Conservation (phyloP, 2,113 vertebrate species). For the Dipodomys merriami region DNA sequence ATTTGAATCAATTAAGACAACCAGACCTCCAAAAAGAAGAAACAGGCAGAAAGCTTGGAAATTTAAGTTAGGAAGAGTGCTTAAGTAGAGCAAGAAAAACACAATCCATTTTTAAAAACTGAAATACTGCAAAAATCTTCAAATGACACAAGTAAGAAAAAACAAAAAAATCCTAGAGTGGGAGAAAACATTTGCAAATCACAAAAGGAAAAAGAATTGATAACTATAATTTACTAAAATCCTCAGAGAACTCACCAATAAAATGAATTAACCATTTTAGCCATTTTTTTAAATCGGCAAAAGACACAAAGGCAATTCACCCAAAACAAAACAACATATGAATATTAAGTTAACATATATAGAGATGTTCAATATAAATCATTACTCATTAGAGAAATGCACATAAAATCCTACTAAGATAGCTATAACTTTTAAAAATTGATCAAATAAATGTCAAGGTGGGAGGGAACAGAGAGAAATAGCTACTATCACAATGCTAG, state of each 20-base stretch:
- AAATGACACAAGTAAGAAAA: not conserved
- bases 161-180: not conserved
- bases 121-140: not conserved
- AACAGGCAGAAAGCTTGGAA: not conserved
- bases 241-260: not conserved
- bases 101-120: not conserved
- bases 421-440: not conserved
- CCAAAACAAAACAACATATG: not conserved
- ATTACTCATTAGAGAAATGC: not conserved
- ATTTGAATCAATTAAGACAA: not conserved
- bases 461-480: not conserved
- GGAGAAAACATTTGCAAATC: conserved; percentile 29
- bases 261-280: not conserved
- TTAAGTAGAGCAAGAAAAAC: not conserved
- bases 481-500: not conserved
- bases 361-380: not conserved
- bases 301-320: not conserved
- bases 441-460: not conserved
- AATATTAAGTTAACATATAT: not conserved
- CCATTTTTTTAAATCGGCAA: no score
- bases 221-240: not conserved
- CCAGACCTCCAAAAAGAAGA: not conserved
- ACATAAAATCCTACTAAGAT: not conserved
- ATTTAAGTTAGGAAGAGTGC: not conserved
- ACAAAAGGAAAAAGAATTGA: not conserved